Conservation (phyloP, 2,113 vertebrate genomes). For the Polypterus bichir region DNA sequence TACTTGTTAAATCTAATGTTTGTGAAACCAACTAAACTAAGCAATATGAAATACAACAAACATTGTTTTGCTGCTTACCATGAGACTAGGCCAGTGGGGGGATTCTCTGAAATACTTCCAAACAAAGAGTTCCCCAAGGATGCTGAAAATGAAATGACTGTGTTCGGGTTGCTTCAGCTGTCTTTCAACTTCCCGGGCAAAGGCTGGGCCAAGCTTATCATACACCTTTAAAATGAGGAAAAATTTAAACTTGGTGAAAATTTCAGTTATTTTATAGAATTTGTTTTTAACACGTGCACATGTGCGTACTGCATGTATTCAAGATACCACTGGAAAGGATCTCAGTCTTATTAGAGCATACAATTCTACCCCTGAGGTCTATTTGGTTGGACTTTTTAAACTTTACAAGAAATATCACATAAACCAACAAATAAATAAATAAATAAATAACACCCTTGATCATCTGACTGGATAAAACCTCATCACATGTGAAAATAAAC, state of each 20-base stretch:
- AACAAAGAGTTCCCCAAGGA: slow-evolving; percentile 22
- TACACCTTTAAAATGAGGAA: slow-evolving; percentile 17
- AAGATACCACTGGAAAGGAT: not conserved
- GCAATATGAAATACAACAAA: not conserved
- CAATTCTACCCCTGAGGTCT: not conserved
- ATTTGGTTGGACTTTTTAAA: not conserved
- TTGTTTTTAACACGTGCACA: not conserved
- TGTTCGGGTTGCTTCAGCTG: slow-evolving; percentile 14
- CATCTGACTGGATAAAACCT: too few species aligned
- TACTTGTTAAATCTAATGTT: not conserved
- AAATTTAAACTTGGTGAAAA: not conserved
- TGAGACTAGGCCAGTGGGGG: slow-evolving; percentile 8
- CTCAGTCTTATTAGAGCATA: not conserved
- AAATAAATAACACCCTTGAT: too few species aligned
- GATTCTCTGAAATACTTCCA: slow-evolving; percentile 15
- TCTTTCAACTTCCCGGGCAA: slow-evolving; percentile 17
- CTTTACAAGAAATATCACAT: not conserved
- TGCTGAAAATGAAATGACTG: slow-evolving; percentile 18
- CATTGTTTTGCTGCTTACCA: slow-evolving; percentile 16
- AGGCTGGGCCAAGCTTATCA: slow-evolving; percentile 11
- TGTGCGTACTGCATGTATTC: not conserved
- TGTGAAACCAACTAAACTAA: not conserved
- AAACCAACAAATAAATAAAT: too few species aligned
- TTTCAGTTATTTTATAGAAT: not conserved
- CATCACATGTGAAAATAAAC: too few species aligned